Conservation (phyloP, 2,797 vertebrate genomes). For the Anguilla obscura region DNA sequence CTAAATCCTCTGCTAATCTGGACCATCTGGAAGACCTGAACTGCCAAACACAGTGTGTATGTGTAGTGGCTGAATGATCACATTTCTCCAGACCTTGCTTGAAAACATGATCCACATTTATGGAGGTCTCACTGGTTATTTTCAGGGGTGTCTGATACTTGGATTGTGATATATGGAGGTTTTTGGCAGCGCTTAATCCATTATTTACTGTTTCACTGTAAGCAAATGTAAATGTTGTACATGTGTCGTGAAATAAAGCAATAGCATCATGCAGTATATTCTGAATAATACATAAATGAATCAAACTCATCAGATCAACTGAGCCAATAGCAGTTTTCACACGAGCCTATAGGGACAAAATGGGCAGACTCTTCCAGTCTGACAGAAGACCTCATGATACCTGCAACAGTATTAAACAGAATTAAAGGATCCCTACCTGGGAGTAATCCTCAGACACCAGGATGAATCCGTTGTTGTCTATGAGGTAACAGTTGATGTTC, state of each 20-base stretch:
- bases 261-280: background rate
- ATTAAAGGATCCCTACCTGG: slow-evolving; percentile 63
- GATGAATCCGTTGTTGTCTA: slow-evolving; percentile 89
- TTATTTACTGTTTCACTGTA: background rate
- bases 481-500: slow-evolving; percentile 85
- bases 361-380: no score
- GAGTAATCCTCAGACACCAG: slow-evolving; percentile 82
- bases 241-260: background rate
- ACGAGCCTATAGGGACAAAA: background rate
- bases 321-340: background rate
- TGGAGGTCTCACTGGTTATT: background rate
- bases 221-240: background rate
- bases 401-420: background rate
- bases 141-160: background rate
- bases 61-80: background rate
- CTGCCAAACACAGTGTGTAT: background rate
- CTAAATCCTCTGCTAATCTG: background rate
- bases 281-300: background rate
- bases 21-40: background rate
- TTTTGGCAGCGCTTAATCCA: background rate
- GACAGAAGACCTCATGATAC: no score
- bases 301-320: background rate
- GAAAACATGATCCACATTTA: slow-evolving; percentile 1
- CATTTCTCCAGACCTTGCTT: background rate
- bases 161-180: background rate